These are phyloP conservation scores for Halcyon smyrnensis DNA, from an alignment of 2,797 vertebrate genomes.

Conservation along the genomic window DNA sequence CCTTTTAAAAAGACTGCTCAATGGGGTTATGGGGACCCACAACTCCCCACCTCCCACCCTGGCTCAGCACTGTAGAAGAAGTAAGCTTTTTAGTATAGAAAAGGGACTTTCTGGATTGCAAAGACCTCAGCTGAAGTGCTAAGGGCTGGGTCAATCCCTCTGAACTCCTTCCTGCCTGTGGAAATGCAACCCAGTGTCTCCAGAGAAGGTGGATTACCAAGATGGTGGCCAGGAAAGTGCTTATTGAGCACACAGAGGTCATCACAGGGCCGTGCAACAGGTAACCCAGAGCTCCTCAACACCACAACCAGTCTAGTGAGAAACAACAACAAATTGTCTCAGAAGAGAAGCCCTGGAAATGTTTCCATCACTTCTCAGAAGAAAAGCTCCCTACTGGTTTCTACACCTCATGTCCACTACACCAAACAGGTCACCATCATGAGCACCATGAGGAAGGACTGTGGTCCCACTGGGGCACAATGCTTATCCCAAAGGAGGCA, in stretches of 20 bases:
- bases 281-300: not conserved
- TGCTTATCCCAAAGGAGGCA: not conserved
- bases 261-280: not conserved
- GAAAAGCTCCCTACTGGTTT: not conserved
- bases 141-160: too few relatives aligned
- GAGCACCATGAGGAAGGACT: not conserved
- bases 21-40: not conserved
- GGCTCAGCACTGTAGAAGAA: not conserved
- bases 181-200: not conserved
- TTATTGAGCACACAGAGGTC: not conserved
- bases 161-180: not conserved
- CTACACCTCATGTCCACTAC: not conserved
- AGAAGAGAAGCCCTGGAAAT: not conserved
- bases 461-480: not conserved
- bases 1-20: not conserved
- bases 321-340: not conserved
- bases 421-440: not conserved
- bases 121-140: not conserved
- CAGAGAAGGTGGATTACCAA: not conserved
- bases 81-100: not conserved
- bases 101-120: not conserved
- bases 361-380: not conserved
- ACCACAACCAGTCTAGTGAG: not conserved
- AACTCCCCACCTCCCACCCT: accelerated
- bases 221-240: not conserved